Percentiles rank a stretch among this genome's conserved stretches.
phyloP scores from a whole-genome alignment of 1,140 invertebrate genomes.

The Solenopsis fugax region DNA sequence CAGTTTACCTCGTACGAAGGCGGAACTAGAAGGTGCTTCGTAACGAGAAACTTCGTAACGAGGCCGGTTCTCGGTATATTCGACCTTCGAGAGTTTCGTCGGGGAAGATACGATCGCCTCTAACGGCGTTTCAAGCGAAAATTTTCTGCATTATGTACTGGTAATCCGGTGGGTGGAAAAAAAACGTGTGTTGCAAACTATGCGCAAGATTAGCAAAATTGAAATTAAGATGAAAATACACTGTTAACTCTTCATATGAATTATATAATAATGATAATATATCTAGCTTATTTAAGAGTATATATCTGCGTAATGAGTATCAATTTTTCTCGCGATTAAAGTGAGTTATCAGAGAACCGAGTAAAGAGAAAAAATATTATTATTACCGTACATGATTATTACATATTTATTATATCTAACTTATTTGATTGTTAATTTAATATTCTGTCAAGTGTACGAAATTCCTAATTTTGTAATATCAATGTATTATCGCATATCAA shows the following conservation, averaged over 20 bases:
- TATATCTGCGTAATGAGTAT: not conserved
- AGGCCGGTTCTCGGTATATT: conserved; percentile 49
- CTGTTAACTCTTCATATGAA: not conserved
- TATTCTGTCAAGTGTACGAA: not conserved
- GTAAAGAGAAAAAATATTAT: not conserved
- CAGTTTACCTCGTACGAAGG: conserved; percentile 37
- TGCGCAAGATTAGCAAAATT: not conserved
- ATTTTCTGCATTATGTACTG: conserved; percentile 52
- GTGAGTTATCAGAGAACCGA: not conserved
- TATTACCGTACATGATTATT: not conserved
- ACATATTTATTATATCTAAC: not conserved
- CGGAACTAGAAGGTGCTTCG: conserved; percentile 45
- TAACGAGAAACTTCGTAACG: conserved; percentile 69
- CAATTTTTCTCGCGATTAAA: not conserved
- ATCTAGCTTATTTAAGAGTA: not conserved
- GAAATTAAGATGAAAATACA: conserved; percentile 4
- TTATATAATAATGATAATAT: not conserved
- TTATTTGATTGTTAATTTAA: not conserved
- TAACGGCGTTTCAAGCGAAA: conserved; percentile 34
- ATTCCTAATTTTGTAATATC: not conserved
- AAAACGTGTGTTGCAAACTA: conserved; percentile 17
- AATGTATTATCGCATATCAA: not conserved
- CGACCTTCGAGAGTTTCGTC: conserved; percentile 59
- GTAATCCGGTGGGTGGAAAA: not conserved
- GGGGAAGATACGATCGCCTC: conserved; percentile 57